Base-by-base conservation (phyloP, 1,140 invertebrate species). In the Polypedilum pembai region DNA sequence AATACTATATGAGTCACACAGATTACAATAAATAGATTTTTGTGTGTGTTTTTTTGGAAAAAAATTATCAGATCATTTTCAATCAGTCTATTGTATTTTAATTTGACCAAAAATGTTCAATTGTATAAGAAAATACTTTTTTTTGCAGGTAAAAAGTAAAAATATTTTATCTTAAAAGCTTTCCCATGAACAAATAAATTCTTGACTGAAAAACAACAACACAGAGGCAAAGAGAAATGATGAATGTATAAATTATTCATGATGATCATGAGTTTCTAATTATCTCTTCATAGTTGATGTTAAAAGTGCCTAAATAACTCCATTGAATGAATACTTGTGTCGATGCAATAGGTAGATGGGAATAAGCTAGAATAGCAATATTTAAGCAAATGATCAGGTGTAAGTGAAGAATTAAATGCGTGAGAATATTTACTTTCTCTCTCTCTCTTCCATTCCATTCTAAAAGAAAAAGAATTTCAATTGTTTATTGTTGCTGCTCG, bases 371-470 rank as follows among this genome's bases (percentile, higher is more conserved):
- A 69, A 69, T 69, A 69, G 65, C 20, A 20, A 21, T 69, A 69
- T 21, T 69, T 69, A 69, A 18, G 17, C 65, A 69, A 69, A 69
- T 69, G 65, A 69, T 69, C 65, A 69, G 65, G 65, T 69, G 65
- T 18, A 69, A 8, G 65, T 18, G 8, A 10, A 20, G 17, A 18
- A 20, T n/a, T n/a, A 66, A 20, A 21, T 69, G 65, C 65, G 65
- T 69, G 65, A 69, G 65, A 69, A 69, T 69, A 69, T 69, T 69
- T 69, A 18, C 17, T 18, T n/a, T 69, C 12, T 69, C 65, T 66
- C 18, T 8, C 18, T 12, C 8, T 66, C n/a, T n/a, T 66, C 18
- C 65, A 21, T 69, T 69, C 5, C 20, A 21, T 18, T n/a, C 65
- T 7, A 69, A 21, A 69, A 18, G 20, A 69, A 69, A n/a, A 69